Percentiles rank a stretch among this genome's conserved stretches.
Evolutionary conservation across 2,113 vertebrate genomes (phyloP).

Genomic region (Cryptotis parvus): DNA sequence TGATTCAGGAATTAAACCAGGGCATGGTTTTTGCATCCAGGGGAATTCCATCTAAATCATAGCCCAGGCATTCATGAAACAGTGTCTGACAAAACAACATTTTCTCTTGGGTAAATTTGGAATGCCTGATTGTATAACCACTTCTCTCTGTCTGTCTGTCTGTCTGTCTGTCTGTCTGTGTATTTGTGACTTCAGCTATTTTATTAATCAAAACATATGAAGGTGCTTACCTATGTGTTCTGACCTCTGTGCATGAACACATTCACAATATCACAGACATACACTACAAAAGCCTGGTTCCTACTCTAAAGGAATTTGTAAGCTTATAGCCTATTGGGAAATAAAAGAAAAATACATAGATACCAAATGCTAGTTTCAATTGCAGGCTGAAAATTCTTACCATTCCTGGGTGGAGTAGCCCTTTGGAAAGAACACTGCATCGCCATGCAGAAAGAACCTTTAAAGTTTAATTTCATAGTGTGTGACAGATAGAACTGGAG

Average conservation of each 20-base stretch:
- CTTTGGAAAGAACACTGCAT: not conserved
- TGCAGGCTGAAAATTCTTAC: not conserved
- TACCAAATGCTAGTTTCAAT: not conserved
- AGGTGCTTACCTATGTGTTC: not conserved
- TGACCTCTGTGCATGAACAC: not conserved
- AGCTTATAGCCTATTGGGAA: not conserved
- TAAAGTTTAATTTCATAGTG: not conserved
- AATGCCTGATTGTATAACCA: not conserved
- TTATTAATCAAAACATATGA: not conserved
- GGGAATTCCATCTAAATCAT: slow-evolving; percentile 57
- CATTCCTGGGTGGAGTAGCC: not conserved
- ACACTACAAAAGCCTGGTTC: not conserved
- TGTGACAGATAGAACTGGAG: not conserved
- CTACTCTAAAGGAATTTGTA: not conserved
- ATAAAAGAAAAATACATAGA: not conserved
- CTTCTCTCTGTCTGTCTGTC: too few relatives aligned
- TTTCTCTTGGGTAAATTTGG: not conserved
- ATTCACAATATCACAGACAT: not conserved
- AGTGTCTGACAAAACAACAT: not conserved
- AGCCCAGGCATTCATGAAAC: slow-evolving; percentile 1
- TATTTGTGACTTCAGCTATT: not conserved
- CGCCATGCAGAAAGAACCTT: not conserved
- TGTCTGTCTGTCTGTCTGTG: too few relatives aligned
- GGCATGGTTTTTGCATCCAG: slow-evolving; percentile 31
- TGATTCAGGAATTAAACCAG: slow-evolving; percentile 57